These are phyloP conservation scores for Dendrolimus houi DNA, from an alignment of 2,888 invertebrate species.

Conservation along the genomic window DNA sequence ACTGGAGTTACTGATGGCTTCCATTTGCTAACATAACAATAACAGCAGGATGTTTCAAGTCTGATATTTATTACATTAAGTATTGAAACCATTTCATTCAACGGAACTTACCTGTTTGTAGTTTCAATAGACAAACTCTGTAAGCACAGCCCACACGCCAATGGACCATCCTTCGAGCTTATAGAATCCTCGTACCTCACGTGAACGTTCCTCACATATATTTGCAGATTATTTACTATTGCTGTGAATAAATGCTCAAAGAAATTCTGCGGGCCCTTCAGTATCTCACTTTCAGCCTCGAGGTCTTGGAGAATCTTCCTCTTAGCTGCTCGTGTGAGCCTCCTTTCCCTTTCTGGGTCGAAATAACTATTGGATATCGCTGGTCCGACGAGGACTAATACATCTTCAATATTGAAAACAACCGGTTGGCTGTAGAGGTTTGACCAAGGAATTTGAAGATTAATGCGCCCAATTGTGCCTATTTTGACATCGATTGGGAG, in stretches of 20 bases:
- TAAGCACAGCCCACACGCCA: conserved; percentile 86
- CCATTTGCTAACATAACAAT: conserved; percentile 79
- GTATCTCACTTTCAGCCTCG: conserved; percentile 75
- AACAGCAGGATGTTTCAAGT: too few species aligned
- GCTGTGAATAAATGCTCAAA: conserved; percentile 85
- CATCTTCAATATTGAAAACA: conserved; percentile 84
- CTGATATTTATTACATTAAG: too few species aligned
- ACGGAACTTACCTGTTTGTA: conserved; percentile 80
- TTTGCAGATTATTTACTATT: conserved; percentile 87
- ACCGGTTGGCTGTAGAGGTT: conserved; percentile 85
- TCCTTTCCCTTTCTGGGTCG: conserved; percentile 83
- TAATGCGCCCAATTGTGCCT: conserved; percentile 85
- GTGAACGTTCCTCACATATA: conserved; percentile 86
- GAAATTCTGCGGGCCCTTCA: conserved; percentile 80
- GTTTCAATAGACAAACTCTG: conserved; percentile 87
- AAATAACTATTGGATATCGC: conserved; percentile 80
- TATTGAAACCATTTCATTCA: too few species aligned
- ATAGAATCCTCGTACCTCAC: conserved; percentile 87
- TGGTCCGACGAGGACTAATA: conserved; percentile 86
- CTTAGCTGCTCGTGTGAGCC: conserved; percentile 83
- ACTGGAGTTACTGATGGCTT: conserved; percentile 80
- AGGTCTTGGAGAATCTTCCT: conserved; percentile 81
- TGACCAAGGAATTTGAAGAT: conserved; percentile 87
- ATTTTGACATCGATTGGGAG: conserved; percentile 89
- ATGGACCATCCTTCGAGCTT: conserved; percentile 78